phyloP scores from a whole-genome alignment of 2,888 invertebrate genomes.

The Euzophera pinguis region DNA sequence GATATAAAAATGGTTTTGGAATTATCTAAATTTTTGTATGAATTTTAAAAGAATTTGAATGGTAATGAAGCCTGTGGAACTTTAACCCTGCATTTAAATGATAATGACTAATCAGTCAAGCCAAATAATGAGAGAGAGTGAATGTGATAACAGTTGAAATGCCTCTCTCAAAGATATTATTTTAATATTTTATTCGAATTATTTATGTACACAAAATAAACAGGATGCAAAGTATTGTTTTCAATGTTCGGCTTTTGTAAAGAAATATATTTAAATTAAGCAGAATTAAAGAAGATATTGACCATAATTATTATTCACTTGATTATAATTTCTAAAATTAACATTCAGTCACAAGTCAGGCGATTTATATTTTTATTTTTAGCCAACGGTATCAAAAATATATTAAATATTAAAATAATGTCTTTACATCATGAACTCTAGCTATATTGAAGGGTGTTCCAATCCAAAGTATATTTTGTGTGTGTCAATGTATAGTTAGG shows the following conservation, averaged over 20 bases:
- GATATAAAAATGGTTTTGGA: neutral
- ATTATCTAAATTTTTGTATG: neutral
- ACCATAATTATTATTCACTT: no score
- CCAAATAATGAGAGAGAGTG: slow-evolving; percentile 25
- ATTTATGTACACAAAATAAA: no score
- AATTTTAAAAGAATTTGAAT: neutral
- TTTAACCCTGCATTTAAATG: slow-evolving; percentile 12
- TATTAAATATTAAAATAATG: slow-evolving; percentile 5
- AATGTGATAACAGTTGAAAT: slow-evolving; percentile 24
- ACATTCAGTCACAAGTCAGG: no score
- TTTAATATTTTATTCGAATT: slow-evolving; percentile 4
- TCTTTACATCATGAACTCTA: slow-evolving; percentile 1
- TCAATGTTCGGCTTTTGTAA: no score
- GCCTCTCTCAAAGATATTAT: slow-evolving; percentile 9
- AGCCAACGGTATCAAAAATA: no score
- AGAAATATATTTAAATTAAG: no score
- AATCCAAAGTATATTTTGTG: slow-evolving; percentile 36
- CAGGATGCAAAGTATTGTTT: no score
- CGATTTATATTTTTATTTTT: no score
- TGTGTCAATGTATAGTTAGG: slow-evolving; percentile 43
- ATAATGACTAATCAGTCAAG: slow-evolving; percentile 28
- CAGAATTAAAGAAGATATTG: no score
- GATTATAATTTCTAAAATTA: no score
- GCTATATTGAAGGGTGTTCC: slow-evolving; percentile 27
- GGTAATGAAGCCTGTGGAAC: neutral